Evolutionary conservation across 2,113 vertebrate species (phyloP).

Genomic region (Arothron firmamentum): DNA sequence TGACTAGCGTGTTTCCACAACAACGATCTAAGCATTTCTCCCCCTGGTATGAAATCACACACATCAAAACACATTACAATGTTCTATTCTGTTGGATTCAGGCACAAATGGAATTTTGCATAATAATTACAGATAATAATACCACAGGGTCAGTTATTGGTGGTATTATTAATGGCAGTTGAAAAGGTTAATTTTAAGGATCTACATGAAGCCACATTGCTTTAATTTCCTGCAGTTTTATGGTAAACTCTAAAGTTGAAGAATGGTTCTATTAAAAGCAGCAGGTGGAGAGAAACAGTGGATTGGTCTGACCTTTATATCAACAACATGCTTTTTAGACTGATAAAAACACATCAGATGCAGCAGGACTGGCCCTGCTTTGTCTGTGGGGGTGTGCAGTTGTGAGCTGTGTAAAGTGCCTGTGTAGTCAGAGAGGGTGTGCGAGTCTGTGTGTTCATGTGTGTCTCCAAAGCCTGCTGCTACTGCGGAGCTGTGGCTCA

Average conservation of each 20-base stretch:
- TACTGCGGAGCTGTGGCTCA: constrained; percentile 53
- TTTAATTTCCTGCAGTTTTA: not conserved
- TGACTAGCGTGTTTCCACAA: too few species aligned
- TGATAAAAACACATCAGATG: constrained; percentile 4
- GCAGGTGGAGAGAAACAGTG: not conserved
- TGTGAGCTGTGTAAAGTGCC: constrained; percentile 5
- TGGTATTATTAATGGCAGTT: too few species aligned
- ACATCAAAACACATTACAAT: too few species aligned
- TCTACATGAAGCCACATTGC: too few species aligned
- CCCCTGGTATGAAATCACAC: too few species aligned
- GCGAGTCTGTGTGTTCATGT: constrained; percentile 2
- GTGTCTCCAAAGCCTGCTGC: constrained; percentile 28
- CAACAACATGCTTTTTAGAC: not conserved
- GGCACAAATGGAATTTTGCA: too few species aligned
- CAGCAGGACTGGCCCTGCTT: not conserved
- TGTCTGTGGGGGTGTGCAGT: constrained; percentile 4
- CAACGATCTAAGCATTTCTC: too few species aligned
- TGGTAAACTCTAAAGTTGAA: not conserved
- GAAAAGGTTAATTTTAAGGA: too few species aligned
- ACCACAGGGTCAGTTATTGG: too few species aligned
- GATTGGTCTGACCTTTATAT: constrained; percentile 26
- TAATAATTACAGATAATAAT: too few species aligned
- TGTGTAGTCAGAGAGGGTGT: constrained; percentile 4
- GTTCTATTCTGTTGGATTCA: too few species aligned
- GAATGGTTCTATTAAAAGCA: not conserved